phyloP scores from a whole-genome alignment of 2,113 vertebrate genomes.

The Pangasianodon gigas region DNA sequence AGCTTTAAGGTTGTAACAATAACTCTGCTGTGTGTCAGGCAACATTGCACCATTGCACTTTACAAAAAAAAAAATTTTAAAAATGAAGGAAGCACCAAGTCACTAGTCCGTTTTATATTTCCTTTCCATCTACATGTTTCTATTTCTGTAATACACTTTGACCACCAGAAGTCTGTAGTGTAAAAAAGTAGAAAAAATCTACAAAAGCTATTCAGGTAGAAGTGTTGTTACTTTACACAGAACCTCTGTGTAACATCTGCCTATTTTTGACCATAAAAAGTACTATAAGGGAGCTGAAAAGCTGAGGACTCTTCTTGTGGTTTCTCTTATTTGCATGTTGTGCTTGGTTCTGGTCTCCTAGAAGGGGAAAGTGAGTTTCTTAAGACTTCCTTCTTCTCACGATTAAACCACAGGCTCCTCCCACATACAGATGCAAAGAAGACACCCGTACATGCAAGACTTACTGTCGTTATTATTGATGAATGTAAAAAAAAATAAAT shows the following conservation, averaged over 20 bases:
- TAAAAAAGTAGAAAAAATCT: neutral
- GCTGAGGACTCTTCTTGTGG: neutral
- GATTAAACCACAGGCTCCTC: neutral
- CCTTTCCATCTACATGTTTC: slow-evolving; percentile 3
- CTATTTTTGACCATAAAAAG: neutral
- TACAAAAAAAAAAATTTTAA: neutral
- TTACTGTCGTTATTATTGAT: neutral
- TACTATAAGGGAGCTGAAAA: too few relatives aligned
- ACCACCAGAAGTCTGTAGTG: neutral
- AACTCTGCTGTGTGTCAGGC: too few relatives aligned
- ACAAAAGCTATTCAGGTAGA: neutral
- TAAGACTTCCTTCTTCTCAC: neutral
- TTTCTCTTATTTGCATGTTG: neutral
- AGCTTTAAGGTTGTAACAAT: too few relatives aligned
- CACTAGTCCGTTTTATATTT: neutral
- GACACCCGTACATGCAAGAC: neutral
- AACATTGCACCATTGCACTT: too few relatives aligned
- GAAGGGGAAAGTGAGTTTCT: neutral
- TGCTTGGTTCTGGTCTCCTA: neutral
- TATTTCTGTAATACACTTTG: neutral
- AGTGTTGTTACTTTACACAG: neutral
- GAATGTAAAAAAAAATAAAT: too few relatives aligned
- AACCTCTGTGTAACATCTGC: neutral
- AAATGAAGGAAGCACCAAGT: neutral
- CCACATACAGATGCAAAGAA: neutral